Evolutionary conservation across 2,888 invertebrate species (phyloP).

Genomic region (Allolobophora icterica): DNA sequence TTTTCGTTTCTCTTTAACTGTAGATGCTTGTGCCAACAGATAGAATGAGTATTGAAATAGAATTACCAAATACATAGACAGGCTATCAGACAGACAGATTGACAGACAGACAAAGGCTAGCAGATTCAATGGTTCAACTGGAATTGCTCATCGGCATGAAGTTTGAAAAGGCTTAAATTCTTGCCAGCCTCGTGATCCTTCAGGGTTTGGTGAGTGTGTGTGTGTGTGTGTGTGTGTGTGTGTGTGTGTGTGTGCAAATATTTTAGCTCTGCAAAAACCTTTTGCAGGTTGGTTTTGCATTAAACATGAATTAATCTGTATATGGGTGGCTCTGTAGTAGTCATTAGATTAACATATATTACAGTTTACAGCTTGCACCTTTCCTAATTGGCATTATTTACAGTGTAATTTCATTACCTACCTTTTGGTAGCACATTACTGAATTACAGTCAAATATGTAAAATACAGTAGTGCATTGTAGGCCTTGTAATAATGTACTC

Average conservation of each 20-base stretch:
- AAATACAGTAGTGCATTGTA: background rate
- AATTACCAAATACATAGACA: background rate
- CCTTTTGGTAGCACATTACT: background rate
- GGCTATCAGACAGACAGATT: too few species aligned
- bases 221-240: background rate
- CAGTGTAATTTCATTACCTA: background rate
- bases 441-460: background rate
- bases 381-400: background rate
- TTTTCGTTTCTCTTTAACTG: background rate
- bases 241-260: background rate
- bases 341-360: background rate
- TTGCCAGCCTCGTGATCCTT: background rate
- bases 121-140: background rate
- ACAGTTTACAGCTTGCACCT: background rate
- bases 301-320: background rate
- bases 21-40: background rate
- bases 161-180: too few species aligned
- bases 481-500: background rate
- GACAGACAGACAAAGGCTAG: background rate
- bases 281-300: background rate
- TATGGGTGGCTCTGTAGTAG: too few species aligned
- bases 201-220: background rate
- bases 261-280: background rate
- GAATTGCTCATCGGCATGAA: background rate
- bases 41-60: background rate